Percentiles rank a stretch among this genome's conserved stretches.
Evolutionary conservation across 2,797 vertebrate genomes (phyloP).

Genomic region (Tadarida brasiliensis): DNA sequence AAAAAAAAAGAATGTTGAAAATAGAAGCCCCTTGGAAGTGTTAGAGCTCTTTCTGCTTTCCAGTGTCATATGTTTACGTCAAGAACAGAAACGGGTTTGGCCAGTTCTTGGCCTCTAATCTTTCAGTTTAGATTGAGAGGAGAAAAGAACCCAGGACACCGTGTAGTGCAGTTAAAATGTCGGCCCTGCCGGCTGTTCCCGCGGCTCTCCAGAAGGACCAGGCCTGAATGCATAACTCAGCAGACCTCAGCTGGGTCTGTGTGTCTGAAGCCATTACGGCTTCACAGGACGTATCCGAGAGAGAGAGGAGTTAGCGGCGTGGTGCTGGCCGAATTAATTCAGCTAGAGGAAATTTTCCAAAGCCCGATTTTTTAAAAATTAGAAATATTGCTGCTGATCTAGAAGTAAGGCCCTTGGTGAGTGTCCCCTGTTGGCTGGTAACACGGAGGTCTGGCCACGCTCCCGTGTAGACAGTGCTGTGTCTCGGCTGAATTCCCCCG

Average conservation of each 20-base stretch:
- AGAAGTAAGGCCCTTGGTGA: constrained; percentile 38
- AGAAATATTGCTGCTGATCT: background rate
- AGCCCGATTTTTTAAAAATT: background rate
- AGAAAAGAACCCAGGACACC: background rate
- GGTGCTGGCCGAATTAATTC: background rate
- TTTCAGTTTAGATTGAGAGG: constrained; percentile 20
- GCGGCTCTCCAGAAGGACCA: background rate
- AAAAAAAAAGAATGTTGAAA: background rate
- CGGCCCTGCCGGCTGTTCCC: background rate
- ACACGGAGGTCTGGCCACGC: background rate
- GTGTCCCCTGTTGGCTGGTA: background rate
- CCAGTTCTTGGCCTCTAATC: background rate
- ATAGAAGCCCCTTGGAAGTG: background rate
- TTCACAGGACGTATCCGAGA: background rate
- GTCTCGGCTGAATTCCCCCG: constrained; percentile 43
- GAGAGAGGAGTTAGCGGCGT: background rate
- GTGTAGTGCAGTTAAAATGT: background rate
- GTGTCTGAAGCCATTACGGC: background rate
- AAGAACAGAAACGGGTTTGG: background rate
- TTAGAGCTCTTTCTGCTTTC: constrained; percentile 11
- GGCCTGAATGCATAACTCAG: background rate
- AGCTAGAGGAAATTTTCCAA: background rate
- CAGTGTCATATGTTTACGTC: background rate
- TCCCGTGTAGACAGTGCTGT: background rate
- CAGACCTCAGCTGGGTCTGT: background rate